Evolutionary conservation across 2,888 invertebrate genomes (phyloP), one percentile per base, ranked within the genome.

Genomic region (Chelonus formosanus): DNA sequence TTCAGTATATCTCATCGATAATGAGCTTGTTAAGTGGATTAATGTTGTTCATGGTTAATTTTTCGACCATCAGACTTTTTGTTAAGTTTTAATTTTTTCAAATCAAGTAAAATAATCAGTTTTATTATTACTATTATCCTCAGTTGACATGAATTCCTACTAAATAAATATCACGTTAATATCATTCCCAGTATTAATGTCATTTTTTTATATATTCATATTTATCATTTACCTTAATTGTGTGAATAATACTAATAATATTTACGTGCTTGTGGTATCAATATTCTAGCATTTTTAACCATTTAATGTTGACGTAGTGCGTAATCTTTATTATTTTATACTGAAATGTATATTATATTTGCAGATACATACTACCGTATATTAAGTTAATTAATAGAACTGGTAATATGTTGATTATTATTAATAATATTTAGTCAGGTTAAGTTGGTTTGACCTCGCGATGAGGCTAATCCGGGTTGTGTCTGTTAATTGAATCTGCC

Each of bases 401-500:
- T 74, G 73, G 81, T 82, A 82, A 82, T 82, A 81, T 82, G 82
- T 80, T 80, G 82, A 82, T 82, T 82, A 82, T 82, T 82, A 82
- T 82, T 82, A 82, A 82, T 82, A 82, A 81, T 82, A 82, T 82
- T 82, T 82, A 82, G 81, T 70, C 74, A 71, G 82, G 81, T 82
- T 80, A 82, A 82, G 78, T 79, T 78, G 75, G 75, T 74, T 72
- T 78, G 79, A 80, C 79, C 82, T 76, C 76, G 76, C 67, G 63
- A 78, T 74, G 76, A 69, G 75, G 75, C 40, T 40, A 76, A 75
- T 74, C 72, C 69, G 67, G 75, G 66, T 72, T 74, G 74, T 73
- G 75, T 74, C 73, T 78, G 84, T 90, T 90, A 91, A 90, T 90
- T 91, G 90, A 90, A 90, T 88, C 87, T 90, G 90, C 90, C 91